phyloP scores from a whole-genome alignment of 2,888 invertebrate genomes.

The Anodontia alba region DNA sequence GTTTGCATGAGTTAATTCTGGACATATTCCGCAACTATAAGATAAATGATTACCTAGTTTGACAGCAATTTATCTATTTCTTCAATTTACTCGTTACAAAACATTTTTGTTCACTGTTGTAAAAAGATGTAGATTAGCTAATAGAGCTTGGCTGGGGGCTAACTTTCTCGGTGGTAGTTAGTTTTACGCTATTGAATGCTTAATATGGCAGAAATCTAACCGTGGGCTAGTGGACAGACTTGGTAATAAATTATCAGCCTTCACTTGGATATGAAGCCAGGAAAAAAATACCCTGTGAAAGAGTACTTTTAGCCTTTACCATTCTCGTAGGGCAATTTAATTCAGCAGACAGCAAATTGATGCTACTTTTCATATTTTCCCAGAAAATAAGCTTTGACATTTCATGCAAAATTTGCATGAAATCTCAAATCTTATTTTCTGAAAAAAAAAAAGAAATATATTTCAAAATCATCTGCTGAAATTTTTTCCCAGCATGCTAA shows the following conservation, averaged over 20 bases:
- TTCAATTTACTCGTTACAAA: constrained; percentile 8
- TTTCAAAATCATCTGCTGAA: no score
- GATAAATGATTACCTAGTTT: constrained; percentile 19
- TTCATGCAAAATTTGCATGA: no score
- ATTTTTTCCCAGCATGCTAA: no score
- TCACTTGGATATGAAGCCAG: no score
- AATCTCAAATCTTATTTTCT: no score
- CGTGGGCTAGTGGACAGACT: not conserved
- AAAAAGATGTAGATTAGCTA: constrained; percentile 12
- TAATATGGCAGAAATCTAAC: constrained; percentile 3
- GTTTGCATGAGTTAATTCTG: not conserved
- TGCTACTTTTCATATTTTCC: no score
- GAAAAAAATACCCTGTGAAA: no score
- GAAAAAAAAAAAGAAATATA: no score
- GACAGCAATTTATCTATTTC: constrained; percentile 8
- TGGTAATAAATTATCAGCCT: not conserved
- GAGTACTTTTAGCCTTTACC: no score
- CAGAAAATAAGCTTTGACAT: no score
- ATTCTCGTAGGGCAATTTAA: no score
- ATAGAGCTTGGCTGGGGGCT: constrained; percentile 1
- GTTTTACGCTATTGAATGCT: constrained; percentile 2
- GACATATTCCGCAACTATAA: constrained; percentile 7
- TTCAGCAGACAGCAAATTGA: no score
- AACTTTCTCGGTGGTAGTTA: not conserved
- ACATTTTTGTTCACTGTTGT: not conserved